Base-by-base conservation (phyloP, 2,113 vertebrate genomes). In the Corythornis vintsioides region DNA sequence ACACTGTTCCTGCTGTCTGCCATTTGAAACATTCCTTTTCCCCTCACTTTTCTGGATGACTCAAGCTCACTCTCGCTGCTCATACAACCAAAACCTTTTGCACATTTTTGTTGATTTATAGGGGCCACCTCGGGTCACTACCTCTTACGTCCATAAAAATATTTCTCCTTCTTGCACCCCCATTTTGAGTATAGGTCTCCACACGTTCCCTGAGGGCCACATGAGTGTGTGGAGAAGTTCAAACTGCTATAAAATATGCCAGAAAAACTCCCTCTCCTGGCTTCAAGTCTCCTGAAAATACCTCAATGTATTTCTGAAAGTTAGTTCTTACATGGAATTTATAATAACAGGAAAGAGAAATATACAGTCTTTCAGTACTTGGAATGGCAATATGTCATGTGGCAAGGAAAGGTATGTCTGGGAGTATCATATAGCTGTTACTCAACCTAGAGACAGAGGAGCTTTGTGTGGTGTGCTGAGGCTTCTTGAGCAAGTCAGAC, bases 271-370 rank as follows among this genome's bases (percentile, higher is more conserved):
- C 16, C 40, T 53, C 70, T 94, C 76, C 33, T 60, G 67, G 48
- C 72, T 79, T 90, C 89, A 84, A 84, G 16, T 95, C 95, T 96
- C 91, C 42, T 88, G 92, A 87, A 95, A 94, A 95, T 86, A 95
- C 72, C 71, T 96, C 53, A 48, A 92, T 83, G 74, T 86, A 89
- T 85, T 95, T 97, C 90, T 95, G 67, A 92, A 83, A 89, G 89
- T 94, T 89, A 86, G 88, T 71, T 97, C 97, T 95, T 56, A 72
- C 74, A 59, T 95, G 97, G 96, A 98, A 97, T 98, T 98, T 97
- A 94, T 94, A 97, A 97, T 97, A 98, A 97, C 97, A 97, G 96
- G 97, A 97, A 98, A 98, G 91, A 98, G 97, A 98, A 98, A 98
- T 97, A 98, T 96, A 97, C 96, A 97, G 95, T 94, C 96, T 93